Percentiles rank a stretch among this genome's conserved stretches.
Evolutionary conservation across 2,113 vertebrate genomes (phyloP).

Genomic region (Bufo gargarizans): DNA sequence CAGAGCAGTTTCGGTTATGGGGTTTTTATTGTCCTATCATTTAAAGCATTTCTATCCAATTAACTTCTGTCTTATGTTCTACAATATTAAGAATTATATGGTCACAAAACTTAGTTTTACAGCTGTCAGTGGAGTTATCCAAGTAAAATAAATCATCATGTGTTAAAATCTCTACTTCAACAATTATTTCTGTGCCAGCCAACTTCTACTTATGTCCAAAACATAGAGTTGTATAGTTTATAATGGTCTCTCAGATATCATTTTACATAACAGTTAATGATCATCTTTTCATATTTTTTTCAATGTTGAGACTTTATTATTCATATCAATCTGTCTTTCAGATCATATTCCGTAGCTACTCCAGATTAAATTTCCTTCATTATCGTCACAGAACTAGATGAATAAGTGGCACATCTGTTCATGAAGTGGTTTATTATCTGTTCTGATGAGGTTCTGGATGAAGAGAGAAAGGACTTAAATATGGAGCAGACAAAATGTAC

Average conservation of each 20-base stretch:
- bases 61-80: not conserved
- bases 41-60: not conserved
- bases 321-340: conserved; percentile 76
- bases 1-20: not conserved
- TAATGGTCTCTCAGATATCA: conserved; percentile 56
- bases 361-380: conserved; percentile 79
- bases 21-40: not conserved
- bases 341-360: conserved; percentile 72
- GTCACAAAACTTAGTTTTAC: not conserved
- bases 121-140: not conserved
- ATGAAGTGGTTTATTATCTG: conserved; percentile 78
- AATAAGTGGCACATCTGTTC: conserved; percentile 82
- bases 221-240: conserved; percentile 59
- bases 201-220: conserved; percentile 59
- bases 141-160: conserved; percentile 15
- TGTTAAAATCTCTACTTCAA: conserved; percentile 5
- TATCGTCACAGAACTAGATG: conserved; percentile 77
- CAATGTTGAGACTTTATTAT: conserved; percentile 66
- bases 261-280: conserved; percentile 60
- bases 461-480: conserved; percentile 71
- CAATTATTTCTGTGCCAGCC: conserved; percentile 16
- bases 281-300: conserved; percentile 64
- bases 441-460: conserved; percentile 72
- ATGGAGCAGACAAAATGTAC: conserved; percentile 62
- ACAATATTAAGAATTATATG: not conserved